Percentiles rank a stretch among this genome's conserved stretches.
phyloP scores from a whole-genome alignment of 2,797 vertebrate genomes.

The Hirundo rustica region DNA sequence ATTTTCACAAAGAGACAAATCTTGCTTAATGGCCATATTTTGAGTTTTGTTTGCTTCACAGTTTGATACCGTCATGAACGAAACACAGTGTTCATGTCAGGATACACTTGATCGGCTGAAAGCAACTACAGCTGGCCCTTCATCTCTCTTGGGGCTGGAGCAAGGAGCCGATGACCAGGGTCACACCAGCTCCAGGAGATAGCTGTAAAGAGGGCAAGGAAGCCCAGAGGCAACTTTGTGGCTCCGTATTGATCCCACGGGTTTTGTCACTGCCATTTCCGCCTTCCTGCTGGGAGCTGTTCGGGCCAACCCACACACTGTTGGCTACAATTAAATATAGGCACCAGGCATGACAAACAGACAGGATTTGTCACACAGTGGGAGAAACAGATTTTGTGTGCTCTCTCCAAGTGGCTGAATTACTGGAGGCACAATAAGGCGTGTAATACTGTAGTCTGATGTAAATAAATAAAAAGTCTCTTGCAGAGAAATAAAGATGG shows the following conservation, averaged over 20 bases:
- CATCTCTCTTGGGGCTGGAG: fast-evolving
- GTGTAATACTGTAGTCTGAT: not conserved
- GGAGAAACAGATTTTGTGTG: slow-evolving; percentile 20
- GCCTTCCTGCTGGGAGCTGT: not conserved
- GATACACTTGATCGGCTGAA: not conserved
- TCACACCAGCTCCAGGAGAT: not conserved
- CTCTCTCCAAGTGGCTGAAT: not conserved
- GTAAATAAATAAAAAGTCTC: not conserved
- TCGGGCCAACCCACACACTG: not conserved
- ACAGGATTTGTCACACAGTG: not conserved
- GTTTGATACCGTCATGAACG: not conserved
- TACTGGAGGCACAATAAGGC: not conserved
- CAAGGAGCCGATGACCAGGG: not conserved
- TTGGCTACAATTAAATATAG: not conserved
- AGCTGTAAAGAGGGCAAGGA: not conserved
- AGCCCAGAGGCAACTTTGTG: not conserved
- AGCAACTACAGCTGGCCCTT: not conserved
- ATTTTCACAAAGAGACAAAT: not conserved
- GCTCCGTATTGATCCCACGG: not conserved
- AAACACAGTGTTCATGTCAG: not conserved
- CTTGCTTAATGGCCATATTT: not conserved
- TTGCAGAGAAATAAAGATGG: not conserved
- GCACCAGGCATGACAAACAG: not conserved
- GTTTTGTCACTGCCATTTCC: not conserved
- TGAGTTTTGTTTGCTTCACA: not conserved